Conservation (phyloP, 2,888 invertebrate genomes). For the Hypomecis atomaria region DNA sequence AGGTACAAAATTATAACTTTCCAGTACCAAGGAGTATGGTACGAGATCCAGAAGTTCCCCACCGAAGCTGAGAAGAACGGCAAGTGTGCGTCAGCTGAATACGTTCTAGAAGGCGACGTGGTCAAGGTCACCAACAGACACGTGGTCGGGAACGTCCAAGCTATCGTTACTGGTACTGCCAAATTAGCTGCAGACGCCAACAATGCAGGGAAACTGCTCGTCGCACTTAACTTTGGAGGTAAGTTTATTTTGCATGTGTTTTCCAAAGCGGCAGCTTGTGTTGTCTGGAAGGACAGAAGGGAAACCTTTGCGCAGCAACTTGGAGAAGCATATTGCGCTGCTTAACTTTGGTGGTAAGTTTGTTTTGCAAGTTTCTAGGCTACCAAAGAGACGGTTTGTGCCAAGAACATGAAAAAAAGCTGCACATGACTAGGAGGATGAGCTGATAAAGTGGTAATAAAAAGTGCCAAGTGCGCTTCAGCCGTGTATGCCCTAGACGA, state of each 20-base stretch:
- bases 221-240: constrained; percentile 71
- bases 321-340: too few species aligned
- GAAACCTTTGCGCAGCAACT: too few species aligned
- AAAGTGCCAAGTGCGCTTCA: too few species aligned
- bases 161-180: constrained; percentile 67
- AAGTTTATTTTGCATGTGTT: constrained; percentile 30
- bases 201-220: constrained; percentile 72
- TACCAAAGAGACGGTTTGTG: too few species aligned
- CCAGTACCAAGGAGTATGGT: constrained; percentile 87
- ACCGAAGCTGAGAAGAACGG: constrained; percentile 85
- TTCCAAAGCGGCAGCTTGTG: too few species aligned
- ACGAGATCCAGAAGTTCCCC: constrained; percentile 86
- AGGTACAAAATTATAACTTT: constrained; percentile 1
- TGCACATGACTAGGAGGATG: too few species aligned
- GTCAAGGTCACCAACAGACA: constrained; percentile 70
- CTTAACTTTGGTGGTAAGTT: too few species aligned
- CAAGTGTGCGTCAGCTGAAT: constrained; percentile 85
- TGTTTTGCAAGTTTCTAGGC: too few species aligned
- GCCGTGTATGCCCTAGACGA: too few species aligned
- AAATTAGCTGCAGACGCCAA: constrained; percentile 71
- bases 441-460: too few species aligned
- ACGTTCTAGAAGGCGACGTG: constrained; percentile 73
- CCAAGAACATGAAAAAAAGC: too few species aligned
- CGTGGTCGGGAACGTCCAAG: constrained; percentile 63
- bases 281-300: too few species aligned